These are phyloP conservation scores for Diaphora mendica DNA, from an alignment of 2,888 invertebrate species.

Conservation along the genomic window DNA sequence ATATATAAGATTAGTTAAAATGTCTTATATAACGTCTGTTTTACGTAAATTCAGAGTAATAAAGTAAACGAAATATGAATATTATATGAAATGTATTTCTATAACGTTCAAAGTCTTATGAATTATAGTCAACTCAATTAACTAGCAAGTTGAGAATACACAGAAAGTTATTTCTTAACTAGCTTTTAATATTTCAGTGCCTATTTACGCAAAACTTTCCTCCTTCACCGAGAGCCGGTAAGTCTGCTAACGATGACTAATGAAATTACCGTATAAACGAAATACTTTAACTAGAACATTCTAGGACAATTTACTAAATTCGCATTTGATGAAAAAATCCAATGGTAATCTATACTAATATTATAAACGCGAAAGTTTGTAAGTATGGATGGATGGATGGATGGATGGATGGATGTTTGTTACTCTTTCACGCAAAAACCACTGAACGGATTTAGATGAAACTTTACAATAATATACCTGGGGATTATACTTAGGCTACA, in stretches of 20 bases:
- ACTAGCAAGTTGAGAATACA: not conserved
- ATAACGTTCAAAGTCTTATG: not conserved
- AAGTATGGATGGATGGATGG: no score
- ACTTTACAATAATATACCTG: no score
- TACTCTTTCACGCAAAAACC: no score
- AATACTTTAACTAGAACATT: not conserved
- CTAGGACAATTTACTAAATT: not conserved
- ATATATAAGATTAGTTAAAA: slow-evolving; percentile 26
- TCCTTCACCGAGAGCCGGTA: not conserved
- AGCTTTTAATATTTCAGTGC: not conserved
- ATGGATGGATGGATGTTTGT: no score
- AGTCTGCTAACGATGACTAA: not conserved
- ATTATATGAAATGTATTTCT: not conserved
- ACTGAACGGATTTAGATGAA: no score
- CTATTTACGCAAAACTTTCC: not conserved
- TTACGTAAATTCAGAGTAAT: not conserved
- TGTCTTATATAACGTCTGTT: slow-evolving; percentile 15
- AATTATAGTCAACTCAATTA: not conserved
- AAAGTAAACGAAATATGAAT: slow-evolving; percentile 2
- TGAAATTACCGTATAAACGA: not conserved
- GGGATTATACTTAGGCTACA: no score
- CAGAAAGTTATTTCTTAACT: not conserved
- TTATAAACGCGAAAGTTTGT: no score
- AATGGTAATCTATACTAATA: no score
- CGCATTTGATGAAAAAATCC: no score